Evolutionary conservation across 2,113 vertebrate species (phyloP).

Genomic region (Cettia cetti): DNA sequence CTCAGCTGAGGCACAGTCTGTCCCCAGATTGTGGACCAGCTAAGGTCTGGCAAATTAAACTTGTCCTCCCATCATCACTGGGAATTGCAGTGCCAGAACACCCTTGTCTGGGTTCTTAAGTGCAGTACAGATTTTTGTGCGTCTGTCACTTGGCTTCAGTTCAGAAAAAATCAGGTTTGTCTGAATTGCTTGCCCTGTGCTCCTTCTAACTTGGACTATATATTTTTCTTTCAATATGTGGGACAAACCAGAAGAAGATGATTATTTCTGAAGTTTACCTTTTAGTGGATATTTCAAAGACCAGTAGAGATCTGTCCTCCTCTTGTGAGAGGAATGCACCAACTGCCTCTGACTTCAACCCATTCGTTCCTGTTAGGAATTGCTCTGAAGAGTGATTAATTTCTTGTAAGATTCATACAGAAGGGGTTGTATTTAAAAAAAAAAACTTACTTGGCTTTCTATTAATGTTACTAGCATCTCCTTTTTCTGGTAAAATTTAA

Average conservation of each 20-base stretch:
- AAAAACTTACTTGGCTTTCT: neutral
- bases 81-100: neutral
- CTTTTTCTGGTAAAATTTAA: neutral
- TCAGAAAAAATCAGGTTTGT: neutral
- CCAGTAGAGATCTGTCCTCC: neutral
- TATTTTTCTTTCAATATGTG: neutral
- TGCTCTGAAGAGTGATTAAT: neutral
- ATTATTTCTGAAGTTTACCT: neutral
- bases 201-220: neutral
- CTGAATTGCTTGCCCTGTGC: neutral
- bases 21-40: neutral
- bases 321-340: neutral
- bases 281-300: neutral
- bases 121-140: neutral
- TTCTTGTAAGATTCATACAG: neutral
- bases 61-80: neutral
- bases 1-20: neutral
- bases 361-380: neutral
- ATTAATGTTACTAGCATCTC: neutral
- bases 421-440: neutral
- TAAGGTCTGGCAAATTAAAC: neutral
- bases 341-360: neutral
- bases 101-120: neutral
- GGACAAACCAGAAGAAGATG: neutral
- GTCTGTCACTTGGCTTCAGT: neutral